A percentile compares a stretch with the other conserved stretches of the same genome.
These are phyloP conservation scores for Cydia fagiglandana DNA, from an alignment of 1,140 invertebrate species.

Conservation along the genomic window DNA sequence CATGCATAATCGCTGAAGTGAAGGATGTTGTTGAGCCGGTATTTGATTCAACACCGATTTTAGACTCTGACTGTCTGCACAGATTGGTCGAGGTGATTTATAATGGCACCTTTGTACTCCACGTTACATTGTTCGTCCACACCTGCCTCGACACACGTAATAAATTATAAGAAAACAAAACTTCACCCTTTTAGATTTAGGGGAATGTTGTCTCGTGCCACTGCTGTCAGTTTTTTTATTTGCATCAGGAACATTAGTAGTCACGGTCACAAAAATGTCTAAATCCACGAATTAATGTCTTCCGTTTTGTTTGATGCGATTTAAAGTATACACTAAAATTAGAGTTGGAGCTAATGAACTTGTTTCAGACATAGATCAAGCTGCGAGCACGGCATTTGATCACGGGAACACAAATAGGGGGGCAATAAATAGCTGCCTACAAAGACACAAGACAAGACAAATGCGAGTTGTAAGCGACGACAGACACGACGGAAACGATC, in stretches of 20 bases:
- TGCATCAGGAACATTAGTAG: background rate
- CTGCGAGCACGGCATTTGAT: constrained; percentile 44
- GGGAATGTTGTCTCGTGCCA: constrained; percentile 64
- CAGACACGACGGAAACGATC: constrained; percentile 24
- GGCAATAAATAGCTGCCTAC: constrained; percentile 51
- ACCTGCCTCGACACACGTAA: constrained; percentile 66
- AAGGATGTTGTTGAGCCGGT: constrained; percentile 5
- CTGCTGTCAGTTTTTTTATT: constrained; percentile 23
- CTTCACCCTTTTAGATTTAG: constrained; percentile 56
- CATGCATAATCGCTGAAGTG: constrained; percentile 28
- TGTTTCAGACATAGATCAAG: constrained; percentile 55
- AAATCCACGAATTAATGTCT: constrained; percentile 43
- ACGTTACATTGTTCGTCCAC: constrained; percentile 43
- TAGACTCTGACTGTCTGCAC: constrained; percentile 25
- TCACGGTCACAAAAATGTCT: constrained; percentile 33
- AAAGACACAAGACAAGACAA: constrained; percentile 54
- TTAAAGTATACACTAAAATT: constrained; percentile 49
- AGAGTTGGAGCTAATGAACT: constrained; percentile 61
- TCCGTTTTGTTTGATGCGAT: constrained; percentile 46
- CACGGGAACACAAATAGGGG: constrained; percentile 46
- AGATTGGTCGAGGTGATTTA: constrained; percentile 27
- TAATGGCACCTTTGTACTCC: constrained; percentile 36
- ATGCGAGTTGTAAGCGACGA: constrained; percentile 46
- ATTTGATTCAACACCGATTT: constrained; percentile 18
- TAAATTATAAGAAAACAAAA: constrained; percentile 69